Evolutionary conservation across 2,888 invertebrate species (phyloP).

Genomic region (Troilus luridus): DNA sequence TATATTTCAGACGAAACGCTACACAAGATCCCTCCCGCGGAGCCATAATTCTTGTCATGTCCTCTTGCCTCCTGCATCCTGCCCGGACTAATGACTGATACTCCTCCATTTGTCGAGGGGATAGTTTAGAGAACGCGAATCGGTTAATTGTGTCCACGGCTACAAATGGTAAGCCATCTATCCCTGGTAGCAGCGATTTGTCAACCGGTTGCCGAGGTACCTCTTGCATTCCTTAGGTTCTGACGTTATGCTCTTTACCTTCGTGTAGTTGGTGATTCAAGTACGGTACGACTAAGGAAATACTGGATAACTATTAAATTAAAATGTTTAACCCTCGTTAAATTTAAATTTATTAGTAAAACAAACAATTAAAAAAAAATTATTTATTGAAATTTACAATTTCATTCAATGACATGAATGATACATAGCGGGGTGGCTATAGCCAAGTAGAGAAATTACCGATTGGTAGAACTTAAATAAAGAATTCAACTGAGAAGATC

Average conservation of each 20-base stretch:
- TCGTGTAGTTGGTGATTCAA: too few species aligned
- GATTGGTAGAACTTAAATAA: too few species aligned
- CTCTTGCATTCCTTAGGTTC: not conserved
- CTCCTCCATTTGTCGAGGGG: not conserved
- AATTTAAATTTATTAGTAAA: too few species aligned
- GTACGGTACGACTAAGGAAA: too few species aligned
- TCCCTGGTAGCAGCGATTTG: constrained; percentile 24
- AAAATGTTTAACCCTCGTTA: too few species aligned
- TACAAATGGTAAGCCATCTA: constrained; percentile 41
- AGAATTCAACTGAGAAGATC: too few species aligned
- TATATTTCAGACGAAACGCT: constrained; percentile 45
- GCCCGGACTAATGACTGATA: not conserved
- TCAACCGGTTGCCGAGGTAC: not conserved
- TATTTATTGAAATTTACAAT: too few species aligned
- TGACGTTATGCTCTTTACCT: not conserved
- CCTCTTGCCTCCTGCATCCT: not conserved
- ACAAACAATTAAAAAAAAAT: too few species aligned
- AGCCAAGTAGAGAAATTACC: too few species aligned
- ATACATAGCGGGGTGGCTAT: too few species aligned
- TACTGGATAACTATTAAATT: too few species aligned
- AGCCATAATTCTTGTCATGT: constrained; percentile 41
- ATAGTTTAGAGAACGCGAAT: constrained; percentile 48
- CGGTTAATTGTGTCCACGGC: constrained; percentile 46
- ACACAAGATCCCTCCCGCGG: constrained; percentile 17
- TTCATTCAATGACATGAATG: too few species aligned